Percentiles rank a stretch among this genome's conserved stretches.
These are phyloP conservation scores for Eupithecia vulgata DNA, from an alignment of 2,888 invertebrate genomes.

Conservation along the genomic window DNA sequence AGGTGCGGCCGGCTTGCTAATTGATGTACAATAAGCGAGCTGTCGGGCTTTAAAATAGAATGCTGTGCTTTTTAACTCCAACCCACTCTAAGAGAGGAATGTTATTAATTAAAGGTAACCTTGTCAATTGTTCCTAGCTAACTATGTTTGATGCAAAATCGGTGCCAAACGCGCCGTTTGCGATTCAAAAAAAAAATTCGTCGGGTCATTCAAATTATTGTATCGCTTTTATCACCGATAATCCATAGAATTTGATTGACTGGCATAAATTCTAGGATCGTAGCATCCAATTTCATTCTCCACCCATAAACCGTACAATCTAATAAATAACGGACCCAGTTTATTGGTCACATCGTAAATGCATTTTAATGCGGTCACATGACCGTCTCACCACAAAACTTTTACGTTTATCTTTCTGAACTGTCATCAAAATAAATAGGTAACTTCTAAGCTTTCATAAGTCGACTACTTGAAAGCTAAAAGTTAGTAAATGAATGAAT, in stretches of 20 bases:
- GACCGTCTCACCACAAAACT: slow-evolving; percentile 42
- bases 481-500: too few species aligned
- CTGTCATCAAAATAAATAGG: slow-evolving; percentile 13
- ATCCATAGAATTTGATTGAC: not conserved
- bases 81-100: not conserved
- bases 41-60: not conserved
- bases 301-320: slow-evolving; percentile 46
- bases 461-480: not conserved
- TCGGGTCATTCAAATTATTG: not conserved
- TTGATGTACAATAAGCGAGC: not conserved
- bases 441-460: slow-evolving; percentile 12
- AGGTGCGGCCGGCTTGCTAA: not conserved
- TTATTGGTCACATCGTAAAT: slow-evolving; percentile 57
- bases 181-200: not conserved
- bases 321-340: slow-evolving; percentile 56
- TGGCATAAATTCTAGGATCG: slow-evolving; percentile 12
- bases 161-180: not conserved
- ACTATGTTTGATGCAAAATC: not conserved
- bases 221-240: not conserved
- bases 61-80: not conserved
- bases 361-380: slow-evolving; percentile 59
- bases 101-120: not conserved
- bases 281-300: slow-evolving; percentile 44
- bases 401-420: slow-evolving; percentile 21
- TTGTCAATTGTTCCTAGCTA: not conserved